These are phyloP conservation scores for Dendrocopos noguchii DNA, from an alignment of 2,113 vertebrate species.

Conservation along the genomic window DNA sequence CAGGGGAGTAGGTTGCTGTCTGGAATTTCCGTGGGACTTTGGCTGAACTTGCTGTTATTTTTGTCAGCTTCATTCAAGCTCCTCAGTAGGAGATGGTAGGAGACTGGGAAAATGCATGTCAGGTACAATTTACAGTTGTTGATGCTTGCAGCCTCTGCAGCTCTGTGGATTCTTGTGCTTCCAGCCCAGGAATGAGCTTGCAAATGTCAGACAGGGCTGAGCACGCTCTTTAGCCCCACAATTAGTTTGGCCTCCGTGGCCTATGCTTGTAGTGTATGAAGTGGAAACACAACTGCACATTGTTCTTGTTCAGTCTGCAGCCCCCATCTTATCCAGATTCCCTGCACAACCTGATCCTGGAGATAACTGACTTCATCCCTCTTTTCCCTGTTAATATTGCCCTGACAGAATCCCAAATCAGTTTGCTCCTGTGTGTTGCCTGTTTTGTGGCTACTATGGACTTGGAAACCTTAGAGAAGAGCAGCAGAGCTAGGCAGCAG, in stretches of 20 bases:
- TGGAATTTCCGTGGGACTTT: not conserved
- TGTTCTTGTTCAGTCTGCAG: not conserved
- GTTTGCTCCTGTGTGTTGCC: not conserved
- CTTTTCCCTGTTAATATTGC: not conserved
- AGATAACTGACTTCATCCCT: not conserved
- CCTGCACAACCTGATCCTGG: not conserved
- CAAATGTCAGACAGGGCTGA: not conserved
- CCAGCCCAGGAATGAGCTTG: not conserved
- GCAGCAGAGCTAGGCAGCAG: not conserved
- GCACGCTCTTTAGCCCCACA: not conserved
- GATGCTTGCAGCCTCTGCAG: not conserved
- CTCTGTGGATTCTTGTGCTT: not conserved
- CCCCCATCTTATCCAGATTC: not conserved
- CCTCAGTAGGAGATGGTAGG: accelerated
- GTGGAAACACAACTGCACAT: accelerated
- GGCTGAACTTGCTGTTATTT: not conserved
- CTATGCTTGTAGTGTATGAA: not conserved
- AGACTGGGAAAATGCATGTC: not conserved
- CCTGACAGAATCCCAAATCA: not conserved
- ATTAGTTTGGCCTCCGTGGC: not conserved
- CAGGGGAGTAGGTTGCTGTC: not conserved
- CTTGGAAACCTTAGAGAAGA: not conserved
- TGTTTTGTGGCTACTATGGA: not conserved
- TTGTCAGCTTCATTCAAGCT: not conserved
- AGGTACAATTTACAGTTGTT: not conserved